Evolutionary conservation across 2,797 vertebrate genomes (phyloP), one percentile per base, ranked within the genome.

Genomic region (Varecia variegata): DNA sequence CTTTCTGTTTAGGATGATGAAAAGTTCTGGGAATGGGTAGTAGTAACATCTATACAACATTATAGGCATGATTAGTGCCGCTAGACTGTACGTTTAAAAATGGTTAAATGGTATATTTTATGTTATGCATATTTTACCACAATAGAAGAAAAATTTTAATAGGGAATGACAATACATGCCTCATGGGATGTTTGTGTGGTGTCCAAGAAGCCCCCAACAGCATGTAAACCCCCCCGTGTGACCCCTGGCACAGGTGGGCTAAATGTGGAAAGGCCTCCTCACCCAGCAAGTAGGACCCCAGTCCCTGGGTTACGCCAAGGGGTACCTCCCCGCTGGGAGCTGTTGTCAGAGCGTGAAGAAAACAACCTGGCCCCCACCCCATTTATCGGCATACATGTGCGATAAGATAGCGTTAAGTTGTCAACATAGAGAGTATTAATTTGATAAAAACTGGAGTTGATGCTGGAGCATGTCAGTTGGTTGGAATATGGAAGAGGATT

Each of bases 261-360:
- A 14, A 88, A 74, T 7, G 20, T 27, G 38, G 85, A 74, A 32
- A 27, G 54, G 40, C 10, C 70, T 71, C 50, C 25, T 38, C 30
- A 4, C 18, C n/a, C 1, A 43, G 38, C 27, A 43, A 2, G 25
- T 15, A 50, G 47, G 45, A 20, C 47, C 35, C 9, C 23, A 43
- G 35, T 2, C 1, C 50, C 50, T 20, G 7, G 27, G 54, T 43
- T 32, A 56, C 2, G 7, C 47, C 5, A 17, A 23, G 67, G 50
- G 0, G 13, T 1, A 11, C 7, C 13, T 14, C 18, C 27, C 38
- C 7, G 0, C 30, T 20, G n/a, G 71, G 87, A 40, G 56, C 38
- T 35, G 7, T 74, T 47, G 32, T 88, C 15, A 60, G 32, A 74
- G 45, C 58, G 40, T 14, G 17, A 5, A 32, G 17, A 50, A 52